phyloP scores from a whole-genome alignment of 1,140 invertebrate genomes.

The Hypsibius dujardini region DNA sequence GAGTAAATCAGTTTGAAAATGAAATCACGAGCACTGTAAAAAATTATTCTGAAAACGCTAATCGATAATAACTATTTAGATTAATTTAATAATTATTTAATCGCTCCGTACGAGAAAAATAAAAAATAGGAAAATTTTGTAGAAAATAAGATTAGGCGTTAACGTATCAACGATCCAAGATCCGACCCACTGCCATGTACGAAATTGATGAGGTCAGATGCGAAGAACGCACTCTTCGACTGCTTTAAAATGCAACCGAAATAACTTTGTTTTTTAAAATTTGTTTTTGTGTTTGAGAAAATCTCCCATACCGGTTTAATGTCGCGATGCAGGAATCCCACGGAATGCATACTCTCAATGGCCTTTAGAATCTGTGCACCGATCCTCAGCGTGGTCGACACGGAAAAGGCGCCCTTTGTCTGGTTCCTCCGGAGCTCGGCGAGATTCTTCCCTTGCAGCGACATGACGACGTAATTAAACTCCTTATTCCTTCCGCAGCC shows the following conservation, averaged over 20 bases:
- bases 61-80: no score
- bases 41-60: no score
- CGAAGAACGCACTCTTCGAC: no score
- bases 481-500: conserved; percentile 95
- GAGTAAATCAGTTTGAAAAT: no score
- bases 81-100: no score
- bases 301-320: conserved; percentile 73
- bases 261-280: conserved; percentile 18
- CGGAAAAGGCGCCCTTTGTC: conserved; percentile 70
- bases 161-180: no score
- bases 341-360: conserved; percentile 94
- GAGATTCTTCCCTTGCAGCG: conserved; percentile 90
- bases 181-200: no score
- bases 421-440: conserved; percentile 85
- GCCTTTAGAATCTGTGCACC: conserved; percentile 92
- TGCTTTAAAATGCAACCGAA: neutral
- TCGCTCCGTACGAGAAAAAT: no score
- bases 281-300: conserved; percentile 19
- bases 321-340: conserved; percentile 95
- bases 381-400: conserved; percentile 82
- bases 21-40: no score
- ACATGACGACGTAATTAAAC: conserved; percentile 99
- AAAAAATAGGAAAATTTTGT: no score
- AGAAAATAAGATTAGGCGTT: no score
- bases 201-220: no score